Evolutionary conservation across 2,888 invertebrate species (phyloP).

Genomic region (Drosophila atripex): DNA sequence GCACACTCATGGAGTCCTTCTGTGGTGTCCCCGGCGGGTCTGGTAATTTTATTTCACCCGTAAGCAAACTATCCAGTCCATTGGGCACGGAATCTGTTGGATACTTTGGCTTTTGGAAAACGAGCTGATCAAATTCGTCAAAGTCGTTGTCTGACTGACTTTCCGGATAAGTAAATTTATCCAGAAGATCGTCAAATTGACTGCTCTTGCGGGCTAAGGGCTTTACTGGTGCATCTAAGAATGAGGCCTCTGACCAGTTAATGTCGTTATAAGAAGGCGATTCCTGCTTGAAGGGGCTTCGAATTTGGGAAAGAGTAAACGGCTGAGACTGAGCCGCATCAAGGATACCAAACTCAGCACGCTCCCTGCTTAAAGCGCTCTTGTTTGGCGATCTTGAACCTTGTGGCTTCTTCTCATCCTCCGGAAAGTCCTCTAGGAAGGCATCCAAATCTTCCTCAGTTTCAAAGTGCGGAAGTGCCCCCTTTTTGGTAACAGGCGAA

Average conservation of each 20-base stretch:
- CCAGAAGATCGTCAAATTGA: conserved; percentile 65
- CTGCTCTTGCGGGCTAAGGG: conserved; percentile 53
- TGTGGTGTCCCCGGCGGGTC: background rate
- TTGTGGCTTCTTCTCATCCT: conserved; percentile 13
- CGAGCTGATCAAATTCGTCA: conserved; percentile 81
- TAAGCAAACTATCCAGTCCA: conserved; percentile 76
- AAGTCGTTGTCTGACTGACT: conserved; percentile 50
- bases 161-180: conserved; percentile 12
- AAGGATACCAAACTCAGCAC: conserved; percentile 79
- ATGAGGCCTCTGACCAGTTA: conserved; percentile 75
- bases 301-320: conserved; percentile 53
- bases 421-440: conserved; percentile 29
- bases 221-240: conserved; percentile 66
- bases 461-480: conserved; percentile 50
- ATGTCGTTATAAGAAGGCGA: conserved; percentile 42
- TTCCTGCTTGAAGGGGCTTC: conserved; percentile 23
- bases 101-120: conserved; percentile 45
- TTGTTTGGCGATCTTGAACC: conserved; percentile 60
- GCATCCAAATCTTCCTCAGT: conserved; percentile 59
- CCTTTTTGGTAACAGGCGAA: conserved; percentile 22
- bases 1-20: background rate
- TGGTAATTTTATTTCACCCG: conserved; percentile 66
- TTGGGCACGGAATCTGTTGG: conserved; percentile 56
- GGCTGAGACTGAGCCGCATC: conserved; percentile 70
- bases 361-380: conserved; percentile 66